Base-by-base conservation (phyloP, 2,113 vertebrate species). In the Thunnus maccoyii region DNA sequence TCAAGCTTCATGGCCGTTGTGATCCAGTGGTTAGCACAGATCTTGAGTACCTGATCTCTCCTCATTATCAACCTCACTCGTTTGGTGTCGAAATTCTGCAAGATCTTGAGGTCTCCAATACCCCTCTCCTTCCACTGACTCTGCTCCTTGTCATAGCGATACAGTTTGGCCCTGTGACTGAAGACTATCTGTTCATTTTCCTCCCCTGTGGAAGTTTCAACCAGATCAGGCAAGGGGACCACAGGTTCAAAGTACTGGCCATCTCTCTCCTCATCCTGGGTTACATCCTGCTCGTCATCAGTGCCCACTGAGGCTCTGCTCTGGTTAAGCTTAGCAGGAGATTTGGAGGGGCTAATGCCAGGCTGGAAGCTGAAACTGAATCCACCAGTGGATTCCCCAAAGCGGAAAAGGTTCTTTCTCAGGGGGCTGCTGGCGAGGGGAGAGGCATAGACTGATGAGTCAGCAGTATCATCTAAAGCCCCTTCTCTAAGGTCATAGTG, bases 351-450 rank as follows among this genome's bases (percentile, higher is more conserved):
- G 86, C 98, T 99, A 70, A 97, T 92, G 60, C 96, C 95, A 88
- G 98, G 99, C 80, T 98, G 98, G 89, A 99, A 99, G 88, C 95
- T 98, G 80, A 99, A 99, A 88, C 92, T 99, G 92, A 99, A 99
- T 1, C 97, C 97, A 52, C 95, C 80, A n/a, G 96, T 96, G 56
- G 97, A 97, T 86, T 99, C 98, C 4, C 98, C 98, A 86, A 99
- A 99, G 30, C 97, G 95, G 72, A 99, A 99, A 12, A 99, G 94
- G 72, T 97, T 97, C 89, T 99, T 98, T 57, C 96, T 95, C 36
- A 97, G 89, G 0, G 97, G 96, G 80, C 96, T 99, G 78, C 95
- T 97, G 62, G 95, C 88, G 51, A 96, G 17, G 10, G 98, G 97
- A 16, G 97, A 95, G 12, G 96, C 95, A 55, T 96, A 97, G 1